Evolutionary conservation across 1,140 invertebrate species (phyloP), one percentile per base, ranked within the genome.

Genomic region (Nephila pilipes): DNA sequence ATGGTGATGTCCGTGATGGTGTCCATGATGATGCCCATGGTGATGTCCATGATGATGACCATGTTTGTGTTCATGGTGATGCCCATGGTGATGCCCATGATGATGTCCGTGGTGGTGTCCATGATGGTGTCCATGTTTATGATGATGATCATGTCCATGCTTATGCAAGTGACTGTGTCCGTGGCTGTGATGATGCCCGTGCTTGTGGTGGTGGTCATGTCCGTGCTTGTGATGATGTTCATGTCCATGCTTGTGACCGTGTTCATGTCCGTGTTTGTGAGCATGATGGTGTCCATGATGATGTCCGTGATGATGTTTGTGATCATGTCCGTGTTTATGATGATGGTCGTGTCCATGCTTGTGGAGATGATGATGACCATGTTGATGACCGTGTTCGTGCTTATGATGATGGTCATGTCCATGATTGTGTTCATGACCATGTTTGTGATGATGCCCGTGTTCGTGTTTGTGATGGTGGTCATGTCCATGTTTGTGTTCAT

Each of bases 331-430:
- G 20, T 90, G 88, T 6, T 46, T n/a, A 29, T 90, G 88, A 6
- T 32, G 18, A 25, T 90, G 88, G 1, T 60, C 25, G 38, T 90
- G 88, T 16, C 32, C 54, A 81, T 90, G 88, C 5, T 81, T 20
- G 55, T 90, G 88, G 20, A 12, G n/a, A 54, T 90, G 88, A 32
- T 81, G 20, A n/a, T 90, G 88, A 36, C 54, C 54, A 32, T 90
- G 88, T 1, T 90, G n/a, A 22, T 90, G 88, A 2, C 54, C 46
- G 25, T 90, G 88, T 0, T 90, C 14, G 29, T 90, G 88, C 38
- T 25, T 25, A 18, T 90, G 88, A 14, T 81, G 16, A 10, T 90
- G 88, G 3, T 32, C 69, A n/a, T 90, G 88, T 3, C 22, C 55
- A 16, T 90, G 88, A 3, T 58, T 32, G 29, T 90, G 88, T 36